Conservation (phyloP, 1,140 invertebrate species). For the Mylabris phalerata region DNA sequence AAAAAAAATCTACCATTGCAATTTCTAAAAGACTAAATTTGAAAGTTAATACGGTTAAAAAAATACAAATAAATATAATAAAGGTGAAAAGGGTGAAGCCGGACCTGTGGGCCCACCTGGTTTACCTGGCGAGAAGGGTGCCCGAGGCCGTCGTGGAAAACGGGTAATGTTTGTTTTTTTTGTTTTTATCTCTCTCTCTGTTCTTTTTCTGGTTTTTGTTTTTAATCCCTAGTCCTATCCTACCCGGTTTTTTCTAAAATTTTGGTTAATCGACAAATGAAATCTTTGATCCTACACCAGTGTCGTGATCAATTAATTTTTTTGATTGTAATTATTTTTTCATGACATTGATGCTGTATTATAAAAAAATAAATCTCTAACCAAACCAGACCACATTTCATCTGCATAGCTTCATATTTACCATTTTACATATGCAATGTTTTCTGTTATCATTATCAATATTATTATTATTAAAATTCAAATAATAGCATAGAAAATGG, state of each 20-base stretch:
- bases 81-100: conserved; percentile 71
- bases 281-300: no score
- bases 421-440: neutral
- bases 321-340: no score
- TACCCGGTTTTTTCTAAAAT: neutral
- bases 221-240: neutral
- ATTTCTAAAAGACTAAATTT: no score
- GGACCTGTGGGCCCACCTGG: conserved; percentile 68
- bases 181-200: conserved; percentile 12
- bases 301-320: no score
- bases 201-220: neutral
- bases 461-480: no score
- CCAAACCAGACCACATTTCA: conserved; percentile 36
- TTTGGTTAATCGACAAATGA: neutral
- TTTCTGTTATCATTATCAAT: no score
- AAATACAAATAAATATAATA: neutral
- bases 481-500: neutral
- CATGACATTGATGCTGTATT: conserved; percentile 17
- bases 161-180: conserved; percentile 60
- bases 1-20: no score
- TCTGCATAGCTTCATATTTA: conserved; percentile 38
- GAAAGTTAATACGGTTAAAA: no score
- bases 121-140: conserved; percentile 65
- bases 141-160: conserved; percentile 76
- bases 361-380: conserved; percentile 17